Conservation (phyloP, 2,888 invertebrate species). For the Leucophora obtusa region DNA sequence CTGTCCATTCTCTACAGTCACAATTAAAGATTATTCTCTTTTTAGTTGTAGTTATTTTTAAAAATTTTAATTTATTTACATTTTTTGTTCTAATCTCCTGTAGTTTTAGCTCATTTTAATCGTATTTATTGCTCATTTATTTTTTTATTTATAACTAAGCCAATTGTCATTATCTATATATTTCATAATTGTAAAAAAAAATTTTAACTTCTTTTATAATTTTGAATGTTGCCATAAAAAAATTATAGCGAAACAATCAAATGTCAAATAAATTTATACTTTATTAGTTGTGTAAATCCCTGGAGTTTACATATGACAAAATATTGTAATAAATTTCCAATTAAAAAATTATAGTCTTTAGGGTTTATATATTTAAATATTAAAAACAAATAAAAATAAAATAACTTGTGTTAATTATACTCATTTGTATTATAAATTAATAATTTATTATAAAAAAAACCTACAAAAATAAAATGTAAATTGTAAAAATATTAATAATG, state of each 20-base stretch:
- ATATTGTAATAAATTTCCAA: conserved; percentile 18
- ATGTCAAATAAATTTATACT: conserved; percentile 5
- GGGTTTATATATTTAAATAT: conserved; percentile 21
- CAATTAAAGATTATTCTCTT: conserved; percentile 26
- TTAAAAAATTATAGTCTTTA: conserved; percentile 17
- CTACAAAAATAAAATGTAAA: conserved; percentile 21
- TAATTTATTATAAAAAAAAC: conserved; percentile 46
- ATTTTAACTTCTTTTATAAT: conserved; percentile 24
- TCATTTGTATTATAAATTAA: conserved; percentile 53
- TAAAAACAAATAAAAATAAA: conserved; percentile 15
- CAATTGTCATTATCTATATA: conserved; percentile 27
- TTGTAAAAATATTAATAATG: neutral
- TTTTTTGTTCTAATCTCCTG: conserved; percentile 19
- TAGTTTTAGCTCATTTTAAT: conserved; percentile 37
- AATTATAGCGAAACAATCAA: conserved; percentile 4
- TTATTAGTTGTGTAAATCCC: conserved; percentile 39
- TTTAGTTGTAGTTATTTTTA: neutral
- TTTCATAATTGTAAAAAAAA: conserved; percentile 13
- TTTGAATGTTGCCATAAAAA: conserved; percentile 55
- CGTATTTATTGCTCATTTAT: conserved; percentile 27
- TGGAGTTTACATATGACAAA: conserved; percentile 39
- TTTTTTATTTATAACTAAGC: neutral
- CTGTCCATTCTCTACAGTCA: conserved; percentile 45
- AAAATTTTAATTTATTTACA: conserved; percentile 1
- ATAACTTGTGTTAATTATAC: conserved; percentile 32